phyloP scores from a whole-genome alignment of 2,888 invertebrate genomes.

The Alcis repandata region DNA sequence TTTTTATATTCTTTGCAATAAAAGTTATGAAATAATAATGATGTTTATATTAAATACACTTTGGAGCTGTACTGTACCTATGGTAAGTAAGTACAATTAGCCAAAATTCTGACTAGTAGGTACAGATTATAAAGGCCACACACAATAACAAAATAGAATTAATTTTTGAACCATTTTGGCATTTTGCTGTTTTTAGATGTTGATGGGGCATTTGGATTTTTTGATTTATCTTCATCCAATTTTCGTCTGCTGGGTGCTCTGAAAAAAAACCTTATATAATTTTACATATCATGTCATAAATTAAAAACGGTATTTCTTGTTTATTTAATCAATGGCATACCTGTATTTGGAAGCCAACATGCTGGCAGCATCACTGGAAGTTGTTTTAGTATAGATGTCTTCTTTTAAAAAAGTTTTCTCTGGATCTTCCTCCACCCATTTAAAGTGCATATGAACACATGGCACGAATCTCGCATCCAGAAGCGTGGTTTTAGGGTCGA shows the following conservation, averaged over 20 bases:
- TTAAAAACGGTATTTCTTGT: background rate
- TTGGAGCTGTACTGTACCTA: background rate
- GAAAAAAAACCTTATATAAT: conserved; percentile 46
- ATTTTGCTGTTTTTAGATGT: conserved; percentile 73
- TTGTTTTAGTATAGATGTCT: conserved; percentile 87
- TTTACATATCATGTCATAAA: conserved; percentile 1
- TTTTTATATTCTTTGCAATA: background rate
- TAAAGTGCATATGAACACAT: conserved; percentile 91
- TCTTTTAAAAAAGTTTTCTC: conserved; percentile 83
- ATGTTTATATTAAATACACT: conserved; percentile 13
- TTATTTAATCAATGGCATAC: conserved; percentile 52
- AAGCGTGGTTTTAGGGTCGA: conserved; percentile 88
- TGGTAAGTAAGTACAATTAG: background rate
- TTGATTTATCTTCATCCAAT: conserved; percentile 56
- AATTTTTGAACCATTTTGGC: conserved; percentile 83
- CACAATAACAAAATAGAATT: conserved; percentile 4
- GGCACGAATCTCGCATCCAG: conserved; percentile 92
- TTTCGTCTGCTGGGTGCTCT: conserved; percentile 78
- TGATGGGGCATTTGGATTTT: conserved; percentile 56
- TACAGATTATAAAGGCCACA: background rate
- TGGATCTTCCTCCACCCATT: conserved; percentile 75
- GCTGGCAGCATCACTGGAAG: conserved; percentile 89
- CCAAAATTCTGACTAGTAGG: background rate
- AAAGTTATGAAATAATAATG: background rate
- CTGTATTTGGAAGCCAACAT: conserved; percentile 90